These are phyloP conservation scores for Hydraecia micacea DNA, from an alignment of 2,888 invertebrate species.

Conservation along the genomic window DNA sequence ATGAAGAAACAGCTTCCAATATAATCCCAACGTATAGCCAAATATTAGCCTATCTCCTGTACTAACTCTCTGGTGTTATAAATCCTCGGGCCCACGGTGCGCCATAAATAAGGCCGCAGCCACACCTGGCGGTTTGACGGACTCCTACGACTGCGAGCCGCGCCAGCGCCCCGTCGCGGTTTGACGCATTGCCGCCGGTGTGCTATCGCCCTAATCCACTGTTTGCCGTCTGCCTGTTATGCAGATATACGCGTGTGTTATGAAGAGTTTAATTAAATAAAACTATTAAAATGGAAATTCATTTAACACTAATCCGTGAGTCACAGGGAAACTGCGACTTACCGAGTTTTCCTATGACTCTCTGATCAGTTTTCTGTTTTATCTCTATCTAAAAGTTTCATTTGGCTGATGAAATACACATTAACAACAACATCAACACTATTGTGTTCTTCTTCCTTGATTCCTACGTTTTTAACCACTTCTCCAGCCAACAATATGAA, in stretches of 20 bases:
- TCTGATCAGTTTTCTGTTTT: neutral
- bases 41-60: conserved; percentile 54
- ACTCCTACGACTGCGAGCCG: conserved; percentile 76
- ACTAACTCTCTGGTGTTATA: conserved; percentile 73
- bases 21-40: neutral
- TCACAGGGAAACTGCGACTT: neutral
- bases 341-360: neutral
- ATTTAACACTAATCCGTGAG: neutral
- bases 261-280: neutral
- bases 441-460: neutral
- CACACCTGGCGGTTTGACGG: conserved; percentile 83
- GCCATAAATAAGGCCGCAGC: conserved; percentile 81
- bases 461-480: neutral
- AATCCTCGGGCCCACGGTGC: conserved; percentile 78
- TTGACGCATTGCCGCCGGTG: conserved; percentile 70
- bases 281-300: neutral
- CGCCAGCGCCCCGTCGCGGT: conserved; percentile 57
- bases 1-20: conserved; percentile 20
- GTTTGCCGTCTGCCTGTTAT: conserved; percentile 39
- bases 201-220: conserved; percentile 68
- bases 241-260: conserved; percentile 1
- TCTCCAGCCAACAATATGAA: neutral
- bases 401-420: neutral
- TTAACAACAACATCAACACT: neutral
- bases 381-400: neutral